Evolutionary conservation across 2,113 vertebrate genomes (phyloP).

Genomic region (Clarias magur): DNA sequence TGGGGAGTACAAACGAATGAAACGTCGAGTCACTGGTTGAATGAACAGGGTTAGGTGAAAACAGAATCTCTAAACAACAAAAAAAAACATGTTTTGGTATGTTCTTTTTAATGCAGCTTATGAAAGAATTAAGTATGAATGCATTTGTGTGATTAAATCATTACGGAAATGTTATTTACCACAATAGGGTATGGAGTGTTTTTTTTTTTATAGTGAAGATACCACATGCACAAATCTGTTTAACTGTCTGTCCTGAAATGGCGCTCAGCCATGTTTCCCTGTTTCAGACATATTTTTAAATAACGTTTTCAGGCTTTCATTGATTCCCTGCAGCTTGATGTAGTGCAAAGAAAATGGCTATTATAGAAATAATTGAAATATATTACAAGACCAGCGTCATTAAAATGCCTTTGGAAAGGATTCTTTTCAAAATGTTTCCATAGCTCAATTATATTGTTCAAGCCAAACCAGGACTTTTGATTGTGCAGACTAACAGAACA

Average conservation of each 20-base stretch:
- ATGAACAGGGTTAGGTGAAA: slow-evolving; percentile 24
- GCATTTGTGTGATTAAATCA: background rate
- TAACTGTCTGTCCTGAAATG: background rate
- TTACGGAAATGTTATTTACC: background rate
- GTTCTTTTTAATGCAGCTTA: background rate
- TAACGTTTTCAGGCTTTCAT: background rate
- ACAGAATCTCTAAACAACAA: background rate
- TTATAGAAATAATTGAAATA: background rate
- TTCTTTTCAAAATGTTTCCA: background rate
- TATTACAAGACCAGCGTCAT: background rate
- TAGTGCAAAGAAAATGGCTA: background rate
- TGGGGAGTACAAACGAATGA: slow-evolving; percentile 15
- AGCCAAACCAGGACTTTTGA: no score
- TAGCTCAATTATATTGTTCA: background rate
- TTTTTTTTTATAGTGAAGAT: background rate
- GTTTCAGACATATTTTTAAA: background rate
- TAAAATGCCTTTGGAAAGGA: background rate
- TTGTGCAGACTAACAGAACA: no score
- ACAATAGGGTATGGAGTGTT: background rate
- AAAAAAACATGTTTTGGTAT: background rate
- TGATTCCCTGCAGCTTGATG: background rate
- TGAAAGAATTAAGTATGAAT: slow-evolving; percentile 3
- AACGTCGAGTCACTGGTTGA: slow-evolving; percentile 20
- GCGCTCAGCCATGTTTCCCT: background rate
- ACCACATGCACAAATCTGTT: background rate